A percentile compares a stretch with the other conserved stretches of the same genome.
Evolutionary conservation across 2,113 vertebrate species (phyloP).

Genomic region (Gnathonemus longibarbis): DNA sequence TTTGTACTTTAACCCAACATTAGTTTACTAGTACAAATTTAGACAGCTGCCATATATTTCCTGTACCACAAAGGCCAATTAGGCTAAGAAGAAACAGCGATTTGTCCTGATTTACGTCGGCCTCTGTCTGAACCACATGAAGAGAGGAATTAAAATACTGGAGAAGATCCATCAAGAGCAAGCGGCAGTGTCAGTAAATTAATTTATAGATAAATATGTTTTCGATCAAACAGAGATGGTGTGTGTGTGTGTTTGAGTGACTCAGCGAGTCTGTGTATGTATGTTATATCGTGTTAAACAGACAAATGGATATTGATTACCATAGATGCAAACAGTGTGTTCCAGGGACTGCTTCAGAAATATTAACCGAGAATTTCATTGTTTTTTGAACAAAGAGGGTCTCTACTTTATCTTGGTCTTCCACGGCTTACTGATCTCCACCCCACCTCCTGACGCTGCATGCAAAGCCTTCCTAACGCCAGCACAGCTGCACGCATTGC

Average conservation of each 20-base stretch:
- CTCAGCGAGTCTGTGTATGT: neutral
- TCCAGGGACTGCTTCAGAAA: neutral
- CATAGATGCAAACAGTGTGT: neutral
- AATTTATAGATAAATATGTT: neutral
- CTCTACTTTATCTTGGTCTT: neutral
- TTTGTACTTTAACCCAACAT: conserved; percentile 19
- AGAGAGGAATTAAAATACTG: conserved; percentile 26
- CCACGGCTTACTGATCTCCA: neutral
- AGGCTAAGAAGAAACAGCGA: conserved; percentile 37
- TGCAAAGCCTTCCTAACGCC: neutral
- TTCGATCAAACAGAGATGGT: neutral
- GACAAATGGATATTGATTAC: neutral
- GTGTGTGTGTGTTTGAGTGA: neutral
- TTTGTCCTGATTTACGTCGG: conserved; percentile 31
- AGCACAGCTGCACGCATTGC: neutral
- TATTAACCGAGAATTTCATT: neutral
- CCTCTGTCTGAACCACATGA: conserved; percentile 24
- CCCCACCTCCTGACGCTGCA: neutral
- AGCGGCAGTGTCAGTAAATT: neutral
- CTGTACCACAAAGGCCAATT: conserved; percentile 37
- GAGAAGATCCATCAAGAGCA: conserved; percentile 21
- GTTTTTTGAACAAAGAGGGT: neutral
- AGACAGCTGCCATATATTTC: conserved; percentile 33
- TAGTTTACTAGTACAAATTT: conserved; percentile 25
- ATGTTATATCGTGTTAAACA: neutral